A percentile compares a stretch with the other conserved stretches of the same genome.
Evolutionary conservation across 53 echinoderm and acorn worm genomes (phyloP).

Genomic region (Echinometra lucunter): DNA sequence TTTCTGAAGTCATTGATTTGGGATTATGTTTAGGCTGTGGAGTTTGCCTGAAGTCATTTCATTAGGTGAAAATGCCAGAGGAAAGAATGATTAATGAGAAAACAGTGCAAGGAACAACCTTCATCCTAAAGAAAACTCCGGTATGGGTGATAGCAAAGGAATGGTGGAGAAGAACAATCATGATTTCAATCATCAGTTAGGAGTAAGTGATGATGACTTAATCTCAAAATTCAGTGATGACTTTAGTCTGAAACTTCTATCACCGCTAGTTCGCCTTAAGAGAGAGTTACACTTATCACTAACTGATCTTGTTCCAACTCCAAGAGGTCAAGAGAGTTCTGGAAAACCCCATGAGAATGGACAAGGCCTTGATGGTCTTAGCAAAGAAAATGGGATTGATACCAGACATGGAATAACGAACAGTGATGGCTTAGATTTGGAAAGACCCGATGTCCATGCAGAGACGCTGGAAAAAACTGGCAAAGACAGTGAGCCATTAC

Average conservation of each 20-base stretch:
- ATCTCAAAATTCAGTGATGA: slow-evolving; percentile 24
- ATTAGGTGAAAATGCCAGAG: not conserved
- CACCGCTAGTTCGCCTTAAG: not conserved
- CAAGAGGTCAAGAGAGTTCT: not conserved
- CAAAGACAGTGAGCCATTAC: not conserved
- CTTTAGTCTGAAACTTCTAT: slow-evolving; percentile 12
- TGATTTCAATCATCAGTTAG: not conserved
- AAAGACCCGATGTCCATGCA: not conserved
- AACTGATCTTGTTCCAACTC: not conserved
- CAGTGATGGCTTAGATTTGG: not conserved
- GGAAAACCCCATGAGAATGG: not conserved
- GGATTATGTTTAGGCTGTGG: not conserved
- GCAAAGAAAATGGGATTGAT: not conserved
- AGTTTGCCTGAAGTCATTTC: not conserved
- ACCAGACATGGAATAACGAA: not conserved
- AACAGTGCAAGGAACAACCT: not conserved
- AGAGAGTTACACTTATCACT: not conserved
- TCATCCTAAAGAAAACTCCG: too few relatives aligned
- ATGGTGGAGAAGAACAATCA: not conserved
- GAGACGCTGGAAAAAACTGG: slow-evolving; percentile 22
- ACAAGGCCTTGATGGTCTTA: not conserved
- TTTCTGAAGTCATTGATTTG: not conserved
- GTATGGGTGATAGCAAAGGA: not conserved
- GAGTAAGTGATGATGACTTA: slow-evolving; percentile 31
- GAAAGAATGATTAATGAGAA: not conserved